Conservation (phyloP, 2,797 vertebrate genomes). For the Tangara arthus region DNA sequence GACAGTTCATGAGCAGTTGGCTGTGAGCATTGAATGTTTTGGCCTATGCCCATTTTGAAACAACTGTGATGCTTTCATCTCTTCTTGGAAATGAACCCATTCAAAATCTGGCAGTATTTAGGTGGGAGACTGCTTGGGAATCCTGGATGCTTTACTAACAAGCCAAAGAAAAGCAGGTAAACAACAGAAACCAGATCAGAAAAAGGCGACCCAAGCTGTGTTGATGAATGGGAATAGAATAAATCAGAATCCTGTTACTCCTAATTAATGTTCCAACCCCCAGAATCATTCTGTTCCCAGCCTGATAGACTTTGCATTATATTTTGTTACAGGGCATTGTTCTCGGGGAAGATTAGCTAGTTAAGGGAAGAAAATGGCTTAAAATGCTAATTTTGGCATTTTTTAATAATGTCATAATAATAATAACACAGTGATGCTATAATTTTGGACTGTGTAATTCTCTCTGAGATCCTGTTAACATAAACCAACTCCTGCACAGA, state of each 20-base stretch:
- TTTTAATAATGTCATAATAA: slow-evolving; percentile 16
- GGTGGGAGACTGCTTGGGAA: slow-evolving; percentile 11
- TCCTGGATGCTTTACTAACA: not conserved
- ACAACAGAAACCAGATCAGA: not conserved
- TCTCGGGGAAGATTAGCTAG: not conserved
- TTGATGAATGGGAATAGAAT: not conserved
- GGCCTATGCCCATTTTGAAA: slow-evolving; percentile 54
- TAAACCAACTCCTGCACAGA: not conserved
- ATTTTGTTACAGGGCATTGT: not conserved
- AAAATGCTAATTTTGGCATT: slow-evolving; percentile 48
- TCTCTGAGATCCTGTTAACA: not conserved
- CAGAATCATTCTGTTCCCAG: not conserved
- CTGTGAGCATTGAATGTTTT: slow-evolving; percentile 14
- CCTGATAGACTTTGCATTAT: not conserved
- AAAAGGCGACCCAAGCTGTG: not conserved
- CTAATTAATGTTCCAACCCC: not conserved
- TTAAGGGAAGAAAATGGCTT: not conserved
- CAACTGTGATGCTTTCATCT: slow-evolving; percentile 3
- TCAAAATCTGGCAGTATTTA: not conserved
- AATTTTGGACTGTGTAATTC: not conserved
- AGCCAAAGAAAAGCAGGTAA: slow-evolving; percentile 1
- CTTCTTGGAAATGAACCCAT: not conserved
- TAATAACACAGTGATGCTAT: not conserved
- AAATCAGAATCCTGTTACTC: not conserved
- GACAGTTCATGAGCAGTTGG: slow-evolving; percentile 43